These are phyloP conservation scores for Eriosoma lanigerum DNA, from an alignment of 1,140 invertebrate species.

Conservation along the genomic window DNA sequence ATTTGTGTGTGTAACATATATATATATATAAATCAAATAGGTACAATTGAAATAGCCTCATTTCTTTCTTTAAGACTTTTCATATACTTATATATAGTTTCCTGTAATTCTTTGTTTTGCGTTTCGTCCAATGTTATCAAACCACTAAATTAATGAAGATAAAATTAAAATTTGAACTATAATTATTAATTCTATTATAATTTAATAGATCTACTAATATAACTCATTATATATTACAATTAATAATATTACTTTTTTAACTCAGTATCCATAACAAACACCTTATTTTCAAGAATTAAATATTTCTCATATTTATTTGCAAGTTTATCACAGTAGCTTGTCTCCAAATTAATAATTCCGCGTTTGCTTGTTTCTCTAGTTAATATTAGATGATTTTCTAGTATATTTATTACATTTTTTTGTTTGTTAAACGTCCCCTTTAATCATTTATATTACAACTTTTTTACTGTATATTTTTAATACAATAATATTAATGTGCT, in stretches of 20 bases:
- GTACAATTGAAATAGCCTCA: background rate
- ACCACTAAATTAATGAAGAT: background rate
- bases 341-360: background rate
- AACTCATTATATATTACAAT: background rate
- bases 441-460: background rate
- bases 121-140: background rate
- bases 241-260: constrained; percentile 66
- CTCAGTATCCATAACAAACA: constrained; percentile 69
- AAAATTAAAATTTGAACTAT: background rate
- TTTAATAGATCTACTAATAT: too few relatives aligned
- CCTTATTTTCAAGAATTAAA: constrained; percentile 71
- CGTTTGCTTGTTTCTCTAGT: background rate
- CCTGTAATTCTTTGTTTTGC: background rate
- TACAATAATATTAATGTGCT: too few relatives aligned
- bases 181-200: background rate
- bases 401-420: too few relatives aligned
- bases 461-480: background rate
- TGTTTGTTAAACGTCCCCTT: background rate
- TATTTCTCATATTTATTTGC: constrained; percentile 74
- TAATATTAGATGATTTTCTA: background rate
- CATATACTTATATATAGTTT: background rate
- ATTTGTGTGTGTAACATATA: background rate
- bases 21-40: background rate
- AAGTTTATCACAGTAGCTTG: background rate
- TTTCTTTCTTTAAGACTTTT: background rate